Evolutionary conservation across 2,888 invertebrate genomes (phyloP).

Genomic region (Diabrotica balteata): DNA sequence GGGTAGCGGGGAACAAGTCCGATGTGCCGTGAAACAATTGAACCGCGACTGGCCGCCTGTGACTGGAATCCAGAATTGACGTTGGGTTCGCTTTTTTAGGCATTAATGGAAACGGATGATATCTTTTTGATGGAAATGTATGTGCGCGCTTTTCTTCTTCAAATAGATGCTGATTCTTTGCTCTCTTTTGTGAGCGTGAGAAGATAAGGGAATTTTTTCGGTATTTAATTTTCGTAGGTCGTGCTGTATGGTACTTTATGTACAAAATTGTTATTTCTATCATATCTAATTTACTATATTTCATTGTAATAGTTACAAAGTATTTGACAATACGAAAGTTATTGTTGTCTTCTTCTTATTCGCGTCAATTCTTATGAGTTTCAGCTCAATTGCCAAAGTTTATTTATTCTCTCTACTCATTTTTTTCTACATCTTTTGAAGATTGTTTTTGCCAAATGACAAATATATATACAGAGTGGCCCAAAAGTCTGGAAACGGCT

Average conservation of each 20-base stretch:
- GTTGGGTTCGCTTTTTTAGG: slow-evolving; percentile 58
- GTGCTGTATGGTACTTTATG: not conserved
- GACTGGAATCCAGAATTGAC: slow-evolving; percentile 61
- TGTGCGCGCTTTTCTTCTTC: slow-evolving; percentile 8
- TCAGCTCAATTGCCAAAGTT: too few relatives aligned
- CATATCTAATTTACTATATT: not conserved
- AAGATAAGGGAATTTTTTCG: slow-evolving; percentile 7
- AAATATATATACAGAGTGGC: too few relatives aligned
- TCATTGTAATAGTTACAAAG: not conserved
- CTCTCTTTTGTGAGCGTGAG: slow-evolving; percentile 3
- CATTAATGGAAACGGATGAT: slow-evolving; percentile 59
- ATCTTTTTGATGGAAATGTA: slow-evolving; percentile 57
- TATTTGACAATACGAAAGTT: too few relatives aligned
- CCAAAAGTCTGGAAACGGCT: too few relatives aligned
- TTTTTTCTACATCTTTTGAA: too few relatives aligned
- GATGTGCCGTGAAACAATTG: slow-evolving; percentile 60
- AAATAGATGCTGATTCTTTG: slow-evolving; percentile 14
- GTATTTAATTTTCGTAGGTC: not conserved
- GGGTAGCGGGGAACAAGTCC: slow-evolving; percentile 39
- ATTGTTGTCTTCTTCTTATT: too few relatives aligned
- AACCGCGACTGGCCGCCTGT: slow-evolving; percentile 60
- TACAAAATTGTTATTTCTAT: not conserved
- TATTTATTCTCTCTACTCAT: too few relatives aligned
- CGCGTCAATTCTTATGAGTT: too few relatives aligned
- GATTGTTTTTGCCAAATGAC: too few relatives aligned